phyloP scores from a whole-genome alignment of 2,113 vertebrate genomes.

The Halichoerus grypus region DNA sequence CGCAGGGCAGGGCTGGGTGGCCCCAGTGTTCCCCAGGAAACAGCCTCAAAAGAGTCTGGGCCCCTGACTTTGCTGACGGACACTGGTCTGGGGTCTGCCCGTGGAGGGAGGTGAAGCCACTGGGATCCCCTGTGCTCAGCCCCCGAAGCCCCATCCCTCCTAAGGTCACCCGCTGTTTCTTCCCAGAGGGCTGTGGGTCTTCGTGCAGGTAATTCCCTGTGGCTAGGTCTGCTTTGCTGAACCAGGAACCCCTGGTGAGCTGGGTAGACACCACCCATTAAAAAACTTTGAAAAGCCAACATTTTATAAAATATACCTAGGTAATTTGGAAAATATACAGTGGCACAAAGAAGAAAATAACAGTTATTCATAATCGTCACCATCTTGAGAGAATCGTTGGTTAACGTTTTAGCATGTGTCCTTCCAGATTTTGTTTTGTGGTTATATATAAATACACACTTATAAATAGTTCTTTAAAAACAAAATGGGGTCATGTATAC shows the following conservation, averaged over 20 bases:
- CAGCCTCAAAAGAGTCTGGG: neutral
- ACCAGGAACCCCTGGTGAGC: neutral
- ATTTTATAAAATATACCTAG: neutral
- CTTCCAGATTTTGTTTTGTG: slow-evolving; percentile 63
- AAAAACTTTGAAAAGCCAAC: slow-evolving; percentile 12
- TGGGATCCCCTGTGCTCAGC: no score
- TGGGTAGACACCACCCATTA: neutral
- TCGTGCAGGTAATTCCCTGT: neutral
- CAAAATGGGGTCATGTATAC: neutral
- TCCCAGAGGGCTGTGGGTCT: neutral
- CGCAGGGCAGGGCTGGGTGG: neutral
- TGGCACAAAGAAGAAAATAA: neutral
- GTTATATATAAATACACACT: slow-evolving; percentile 40
- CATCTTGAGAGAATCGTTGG: slow-evolving; percentile 22
- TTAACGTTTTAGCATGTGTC: slow-evolving; percentile 1
- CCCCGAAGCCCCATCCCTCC: neutral
- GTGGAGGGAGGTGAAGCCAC: neutral
- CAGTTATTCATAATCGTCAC: neutral
- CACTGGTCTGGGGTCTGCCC: neutral
- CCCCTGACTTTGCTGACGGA: neutral
- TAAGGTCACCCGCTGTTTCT: neutral
- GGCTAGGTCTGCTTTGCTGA: neutral
- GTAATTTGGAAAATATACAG: neutral
- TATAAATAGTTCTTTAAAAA: slow-evolving; percentile 66
- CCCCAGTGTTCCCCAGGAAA: slow-evolving; percentile 29